Percentiles rank a stretch among this genome's conserved stretches.
phyloP scores from a whole-genome alignment of 2,113 vertebrate species.

The Tylochromis polylepis region DNA sequence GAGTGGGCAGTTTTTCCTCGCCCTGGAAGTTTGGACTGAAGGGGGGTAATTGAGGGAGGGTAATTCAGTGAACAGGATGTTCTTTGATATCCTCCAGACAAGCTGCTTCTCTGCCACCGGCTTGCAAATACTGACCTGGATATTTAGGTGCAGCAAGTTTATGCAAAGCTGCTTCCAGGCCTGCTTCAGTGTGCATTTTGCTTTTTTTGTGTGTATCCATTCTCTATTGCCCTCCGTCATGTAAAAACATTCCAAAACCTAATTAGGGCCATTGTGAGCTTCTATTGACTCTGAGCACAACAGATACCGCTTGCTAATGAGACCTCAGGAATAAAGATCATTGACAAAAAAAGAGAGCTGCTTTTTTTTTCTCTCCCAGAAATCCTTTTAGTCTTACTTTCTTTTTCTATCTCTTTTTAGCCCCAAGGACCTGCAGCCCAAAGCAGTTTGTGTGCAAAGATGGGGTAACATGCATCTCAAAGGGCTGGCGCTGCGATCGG shows the following conservation, averaged over 20 bases:
- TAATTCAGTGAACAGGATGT: slow-evolving; percentile 49
- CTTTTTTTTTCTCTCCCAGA: not conserved
- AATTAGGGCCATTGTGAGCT: slow-evolving; percentile 36
- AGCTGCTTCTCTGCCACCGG: slow-evolving; percentile 49
- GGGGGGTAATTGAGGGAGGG: slow-evolving; percentile 1
- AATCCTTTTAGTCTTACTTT: slow-evolving; percentile 4
- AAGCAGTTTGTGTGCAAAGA: slow-evolving; percentile 98
- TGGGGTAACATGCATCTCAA: slow-evolving; percentile 95
- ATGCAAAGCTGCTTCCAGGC: slow-evolving; percentile 1
- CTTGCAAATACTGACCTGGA: slow-evolving; percentile 60
- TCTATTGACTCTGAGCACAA: slow-evolving; percentile 44
- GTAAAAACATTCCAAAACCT: slow-evolving; percentile 17
- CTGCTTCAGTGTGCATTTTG: not conserved
- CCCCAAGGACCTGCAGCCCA: slow-evolving; percentile 92
- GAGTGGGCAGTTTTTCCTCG: not conserved
- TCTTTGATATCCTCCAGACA: slow-evolving; percentile 55
- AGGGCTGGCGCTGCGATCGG: slow-evolving; percentile 95
- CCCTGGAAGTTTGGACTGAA: not conserved
- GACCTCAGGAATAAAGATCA: slow-evolving; percentile 39
- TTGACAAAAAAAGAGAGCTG: not conserved
- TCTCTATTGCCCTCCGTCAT: not conserved
- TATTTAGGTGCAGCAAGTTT: slow-evolving; percentile 44
- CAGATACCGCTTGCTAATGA: slow-evolving; percentile 45
- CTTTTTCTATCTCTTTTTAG: slow-evolving; percentile 65
- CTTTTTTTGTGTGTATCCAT: not conserved